Base-by-base conservation (phyloP, 2,113 vertebrate species). In the Catagonus wagneri region DNA sequence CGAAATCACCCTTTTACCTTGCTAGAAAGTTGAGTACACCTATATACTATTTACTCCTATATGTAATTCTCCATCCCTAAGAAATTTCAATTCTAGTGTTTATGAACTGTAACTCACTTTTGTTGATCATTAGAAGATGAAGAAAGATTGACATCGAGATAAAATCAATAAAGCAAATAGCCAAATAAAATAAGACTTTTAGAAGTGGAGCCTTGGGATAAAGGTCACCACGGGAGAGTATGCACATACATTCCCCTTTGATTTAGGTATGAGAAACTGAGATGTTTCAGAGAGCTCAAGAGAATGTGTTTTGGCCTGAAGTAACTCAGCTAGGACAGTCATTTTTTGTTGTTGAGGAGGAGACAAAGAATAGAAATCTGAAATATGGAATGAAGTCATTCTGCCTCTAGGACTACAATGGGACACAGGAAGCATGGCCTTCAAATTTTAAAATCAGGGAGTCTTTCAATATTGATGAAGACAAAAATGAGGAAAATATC, bases 91-190 rank as follows among this genome's bases (percentile, higher is more conserved):
- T 83, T 91, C 12, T 17, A 81, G 0, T 39, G 81, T 27, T 61
- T 58, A 63, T 89, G 29, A 94, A 71, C 25, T 93, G 27, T 16
- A 25, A 88, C 9, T 94, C 50, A 65, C 1, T 65, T 96, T 56
- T 61, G n/a, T 29, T 65, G 52, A 29, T 66, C 71, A 97, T 81
- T 91, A 76, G 78, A 83, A 90, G 94, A 76, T 79, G 56, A 90
- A 10, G 63, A 79, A 58, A 68, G 50, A 76, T 3, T 58, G 15
- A 23, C 89, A 93, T 87, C 19, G 66, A 81, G 63, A 85, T 56
- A 89, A 95, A 93, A 85, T 34, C n/a, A 60, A 83, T 25, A 81
- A 56, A 86, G 14, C 16, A 58, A 92, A 86, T 0, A 87, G 25
- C 12, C 6, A 78, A 60, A 50, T 13, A 60, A 23, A 89, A 32